Evolutionary conservation across 2,888 invertebrate species (phyloP).

Genomic region (Ornithoptera priamus): DNA sequence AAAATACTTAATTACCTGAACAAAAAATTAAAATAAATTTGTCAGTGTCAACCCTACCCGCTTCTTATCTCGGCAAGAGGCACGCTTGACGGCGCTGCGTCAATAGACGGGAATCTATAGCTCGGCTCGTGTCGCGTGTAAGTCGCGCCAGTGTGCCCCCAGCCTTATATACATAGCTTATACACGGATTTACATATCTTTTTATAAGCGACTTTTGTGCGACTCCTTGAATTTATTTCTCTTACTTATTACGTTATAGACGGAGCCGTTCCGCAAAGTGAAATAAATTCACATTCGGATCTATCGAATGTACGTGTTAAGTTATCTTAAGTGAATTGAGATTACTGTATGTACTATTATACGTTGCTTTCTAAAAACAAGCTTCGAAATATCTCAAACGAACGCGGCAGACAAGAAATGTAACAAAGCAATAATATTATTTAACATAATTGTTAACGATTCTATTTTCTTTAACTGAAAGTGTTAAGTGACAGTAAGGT

Average conservation of each 20-base stretch:
- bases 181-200: conserved; percentile 31
- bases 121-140: conserved; percentile 31
- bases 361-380: too few relatives aligned
- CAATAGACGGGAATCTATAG: conserved; percentile 58
- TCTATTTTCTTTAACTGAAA: too few relatives aligned
- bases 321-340: too few relatives aligned
- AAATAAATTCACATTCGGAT: conserved; percentile 15
- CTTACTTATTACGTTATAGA: conserved; percentile 27
- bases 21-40: conserved; percentile 4
- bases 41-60: conserved; percentile 49
- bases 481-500: too few relatives aligned
- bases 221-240: conserved; percentile 30
- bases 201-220: conserved; percentile 30
- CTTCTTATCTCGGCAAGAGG: conserved; percentile 61
- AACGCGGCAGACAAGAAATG: too few relatives aligned
- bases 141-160: conserved; percentile 34
- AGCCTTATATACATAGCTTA: conserved; percentile 32
- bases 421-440: too few relatives aligned
- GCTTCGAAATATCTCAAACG: too few relatives aligned
- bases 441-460: too few relatives aligned
- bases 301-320: not conserved
- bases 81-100: conserved; percentile 66
- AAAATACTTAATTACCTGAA: not conserved
- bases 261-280: conserved; percentile 19
- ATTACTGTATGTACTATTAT: too few relatives aligned